These are phyloP conservation scores for Tuta absoluta DNA, from an alignment of 2,888 invertebrate species.

Conservation along the genomic window DNA sequence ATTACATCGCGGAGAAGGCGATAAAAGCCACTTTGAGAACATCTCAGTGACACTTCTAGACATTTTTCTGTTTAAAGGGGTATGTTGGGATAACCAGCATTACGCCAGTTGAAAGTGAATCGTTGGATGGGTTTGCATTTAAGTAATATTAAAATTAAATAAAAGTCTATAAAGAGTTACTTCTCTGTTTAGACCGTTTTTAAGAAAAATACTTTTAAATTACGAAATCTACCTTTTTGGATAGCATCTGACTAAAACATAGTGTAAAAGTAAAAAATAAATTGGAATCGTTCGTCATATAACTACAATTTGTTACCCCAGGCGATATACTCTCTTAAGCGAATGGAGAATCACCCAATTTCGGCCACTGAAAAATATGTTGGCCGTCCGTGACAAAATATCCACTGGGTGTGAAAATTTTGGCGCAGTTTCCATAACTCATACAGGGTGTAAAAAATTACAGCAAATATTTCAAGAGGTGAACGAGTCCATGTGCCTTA, in stretches of 20 bases:
- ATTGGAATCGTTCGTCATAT: neutral
- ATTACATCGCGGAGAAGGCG: slow-evolving; percentile 56
- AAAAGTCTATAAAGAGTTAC: neutral
- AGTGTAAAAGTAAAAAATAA: neutral
- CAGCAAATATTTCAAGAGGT: too few relatives aligned
- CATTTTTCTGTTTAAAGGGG: slow-evolving; percentile 43
- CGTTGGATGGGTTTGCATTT: slow-evolving; percentile 20
- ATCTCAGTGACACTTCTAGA: slow-evolving; percentile 36
- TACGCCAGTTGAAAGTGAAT: slow-evolving; percentile 21
- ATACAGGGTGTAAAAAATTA: slow-evolving; percentile 32
- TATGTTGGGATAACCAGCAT: slow-evolving; percentile 33
- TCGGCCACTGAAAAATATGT: slow-evolving; percentile 26
- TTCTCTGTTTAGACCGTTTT: too few relatives aligned
- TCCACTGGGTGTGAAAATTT: slow-evolving; percentile 46
- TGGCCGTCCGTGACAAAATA: slow-evolving; percentile 40
- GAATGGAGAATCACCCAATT: slow-evolving; percentile 29
- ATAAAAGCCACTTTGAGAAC: slow-evolving; percentile 48
- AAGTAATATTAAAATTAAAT: too few relatives aligned
- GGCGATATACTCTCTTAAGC: slow-evolving; percentile 11
- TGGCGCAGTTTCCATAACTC: slow-evolving; percentile 42
- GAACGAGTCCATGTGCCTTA: too few relatives aligned
- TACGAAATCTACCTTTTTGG: too few relatives aligned
- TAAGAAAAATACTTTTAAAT: too few relatives aligned
- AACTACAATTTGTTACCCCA: neutral
- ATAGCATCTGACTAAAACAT: neutral